Percentiles rank a stretch among this genome's conserved stretches.
phyloP scores from a whole-genome alignment of 2,113 vertebrate species.

The Nothoprocta pentlandii region DNA sequence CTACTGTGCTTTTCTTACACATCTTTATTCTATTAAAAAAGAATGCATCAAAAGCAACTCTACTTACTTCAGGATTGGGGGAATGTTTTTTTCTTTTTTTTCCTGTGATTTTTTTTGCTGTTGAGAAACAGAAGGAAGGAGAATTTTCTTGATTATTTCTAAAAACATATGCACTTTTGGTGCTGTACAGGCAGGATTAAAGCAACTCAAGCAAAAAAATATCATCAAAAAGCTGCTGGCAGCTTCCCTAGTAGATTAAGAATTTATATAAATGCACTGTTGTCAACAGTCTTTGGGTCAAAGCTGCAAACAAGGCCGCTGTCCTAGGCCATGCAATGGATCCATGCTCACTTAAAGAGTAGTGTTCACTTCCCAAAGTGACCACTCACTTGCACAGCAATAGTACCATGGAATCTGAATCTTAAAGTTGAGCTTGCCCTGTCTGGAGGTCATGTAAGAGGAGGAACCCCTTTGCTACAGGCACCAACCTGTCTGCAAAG shows the following conservation, averaged over 20 bases:
- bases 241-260: background rate
- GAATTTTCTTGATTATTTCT: background rate
- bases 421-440: background rate
- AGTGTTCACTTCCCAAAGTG: accelerated
- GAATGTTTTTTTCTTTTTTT: background rate
- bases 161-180: background rate
- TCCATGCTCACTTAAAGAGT: too few species aligned
- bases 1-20: background rate
- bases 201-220: background rate
- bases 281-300: background rate
- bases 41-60: background rate
- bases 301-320: background rate
- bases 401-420: background rate
- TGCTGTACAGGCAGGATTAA: background rate
- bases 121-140: background rate
- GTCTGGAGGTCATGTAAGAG: background rate
- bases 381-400: background rate
- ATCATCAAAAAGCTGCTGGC: background rate
- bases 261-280: background rate
- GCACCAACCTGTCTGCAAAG: accelerated
- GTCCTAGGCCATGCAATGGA: background rate
- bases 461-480: background rate
- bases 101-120: too few species aligned
- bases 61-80: background rate
- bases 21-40: slow-evolving; percentile 53